Base-by-base conservation (phyloP, 2,797 vertebrate genomes). In the Sternotherus odoratus region DNA sequence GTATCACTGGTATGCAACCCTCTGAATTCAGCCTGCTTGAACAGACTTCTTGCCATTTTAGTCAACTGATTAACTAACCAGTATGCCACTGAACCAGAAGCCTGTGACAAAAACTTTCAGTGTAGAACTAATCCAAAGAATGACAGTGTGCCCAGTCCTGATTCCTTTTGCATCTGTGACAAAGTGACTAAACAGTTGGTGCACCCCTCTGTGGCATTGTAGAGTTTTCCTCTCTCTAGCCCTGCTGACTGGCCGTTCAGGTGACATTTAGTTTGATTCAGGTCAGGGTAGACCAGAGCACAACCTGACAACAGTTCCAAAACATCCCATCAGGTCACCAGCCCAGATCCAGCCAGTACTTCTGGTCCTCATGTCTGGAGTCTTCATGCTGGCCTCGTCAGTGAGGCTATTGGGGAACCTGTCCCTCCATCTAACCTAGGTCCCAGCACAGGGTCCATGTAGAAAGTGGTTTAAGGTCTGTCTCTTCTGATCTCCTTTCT, bases 161-260 rank as follows among this genome's bases (percentile, higher is more conserved):
- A 4, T 8, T 21, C 13, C 60, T 69, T 15, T 33, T 1, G 2
- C 2, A 36, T 1, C 46, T 19, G 6, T 8, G 1, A 5, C 7
- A 15, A 13, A 75, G 86, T 86, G 63, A 11, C 33, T 21, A 5
- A 21, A 17, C n/a, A 36, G 63, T 21, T 36, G 33, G 16, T n/a
- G 33, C 17, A 21, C 8, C 17, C 9, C 63, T 17, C 21, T 66
- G 63, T 66, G 60, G n/a, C 17, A 36, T 19, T 60, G n/a, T 66
- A 66, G 33, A 16, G 60, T 36, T n/a, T 66, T 66, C 60, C 60
- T 36, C 16, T 66, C 63, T 66, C 2, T 66, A 66, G 33, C 63
- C 63, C 33, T 63, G 60, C 33, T 66, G n/a, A 36, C 63, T 66
- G 63, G n/a, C 63, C n/a, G 36, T 36, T 66, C 17, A 21, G 63